Base-by-base conservation (phyloP, 1,140 invertebrate species). In the Drosophila prosaltans region DNA sequence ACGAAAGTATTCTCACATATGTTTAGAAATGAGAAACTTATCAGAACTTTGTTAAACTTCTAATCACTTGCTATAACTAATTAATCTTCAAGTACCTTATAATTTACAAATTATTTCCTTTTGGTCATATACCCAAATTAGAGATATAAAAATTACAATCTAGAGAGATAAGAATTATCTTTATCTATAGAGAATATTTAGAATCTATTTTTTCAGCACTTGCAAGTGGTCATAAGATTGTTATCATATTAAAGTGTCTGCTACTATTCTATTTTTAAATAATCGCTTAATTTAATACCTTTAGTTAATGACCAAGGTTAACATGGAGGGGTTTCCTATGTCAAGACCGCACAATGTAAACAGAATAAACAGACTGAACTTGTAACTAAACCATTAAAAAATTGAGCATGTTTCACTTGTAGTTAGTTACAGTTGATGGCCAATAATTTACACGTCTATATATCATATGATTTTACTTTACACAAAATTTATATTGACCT, bases 381-480 rank as follows among this genome's bases (percentile, higher is more conserved):
- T 51, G 45, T 51, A 16, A 51, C 21, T 1, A 51, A 51, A 51
- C 21, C 2, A 8, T 24, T 8, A 24, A 48, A 16, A 48, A 48
- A 48, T 9, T 48, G 7, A 48, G 21, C 45, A 48, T 48, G 24
- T 26, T 26, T 51, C 21, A 51, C 7, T 24, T 26, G 32, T 36
- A 36, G 32, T 36, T 36, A 36, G 24, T 26, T 26, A 8, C 21
- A 51, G 21, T 24, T 4, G 7, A 5, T 16, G 16, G 21, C 2
- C 2, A 10, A 26, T 3, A 45, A 45, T 7, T 21, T 45, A 48
- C 45, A 24, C 16, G 16, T 48, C 45, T 24, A 51, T 51, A 51
- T 26, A 51, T 26, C 8, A 26, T 51, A 51, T 51, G 45, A 51
- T 51, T 16, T 51, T 26, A 51, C 8, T 51, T 51, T 51, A 51